These are phyloP conservation scores for Cyrtonyx montezumae DNA, from an alignment of 2,113 vertebrate species.

Conservation along the genomic window DNA sequence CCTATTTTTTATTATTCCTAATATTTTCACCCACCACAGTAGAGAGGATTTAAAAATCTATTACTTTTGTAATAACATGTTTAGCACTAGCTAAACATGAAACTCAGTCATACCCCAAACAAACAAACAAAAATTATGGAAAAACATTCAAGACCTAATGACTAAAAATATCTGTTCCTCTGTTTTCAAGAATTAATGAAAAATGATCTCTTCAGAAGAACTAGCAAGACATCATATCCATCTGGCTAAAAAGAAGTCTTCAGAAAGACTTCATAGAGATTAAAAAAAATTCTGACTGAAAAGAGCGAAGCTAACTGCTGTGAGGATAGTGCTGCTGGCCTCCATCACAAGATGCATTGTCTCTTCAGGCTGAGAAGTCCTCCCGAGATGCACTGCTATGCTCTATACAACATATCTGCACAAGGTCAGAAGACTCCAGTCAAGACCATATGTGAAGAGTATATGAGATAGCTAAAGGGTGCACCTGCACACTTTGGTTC, in stretches of 20 bases:
- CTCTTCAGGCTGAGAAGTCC: not conserved
- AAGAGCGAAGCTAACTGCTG: not conserved
- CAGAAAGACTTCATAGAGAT: not conserved
- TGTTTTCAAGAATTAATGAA: not conserved
- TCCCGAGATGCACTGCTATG: too few relatives aligned
- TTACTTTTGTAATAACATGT: not conserved
- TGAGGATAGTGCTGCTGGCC: not conserved
- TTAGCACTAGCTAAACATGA: not conserved
- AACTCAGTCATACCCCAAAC: not conserved
- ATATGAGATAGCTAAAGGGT: not conserved
- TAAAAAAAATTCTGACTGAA: not conserved
- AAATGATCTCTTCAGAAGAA: not conserved
- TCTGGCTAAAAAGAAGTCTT: not conserved
- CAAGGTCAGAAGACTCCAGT: not conserved
- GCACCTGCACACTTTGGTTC: too few relatives aligned
- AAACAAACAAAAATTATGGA: not conserved
- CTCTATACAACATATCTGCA: rapidly evolving
- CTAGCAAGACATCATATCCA: not conserved
- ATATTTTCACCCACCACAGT: not conserved
- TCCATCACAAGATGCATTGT: not conserved
- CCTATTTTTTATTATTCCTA: too few relatives aligned
- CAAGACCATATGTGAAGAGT: not conserved
- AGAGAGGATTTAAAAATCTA: not conserved
- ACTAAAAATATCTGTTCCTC: not conserved
- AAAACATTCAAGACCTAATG: not conserved